A percentile compares a stretch with the other conserved stretches of the same genome.
phyloP scores from a whole-genome alignment of 2,797 vertebrate genomes.

The Zalophus californianus region DNA sequence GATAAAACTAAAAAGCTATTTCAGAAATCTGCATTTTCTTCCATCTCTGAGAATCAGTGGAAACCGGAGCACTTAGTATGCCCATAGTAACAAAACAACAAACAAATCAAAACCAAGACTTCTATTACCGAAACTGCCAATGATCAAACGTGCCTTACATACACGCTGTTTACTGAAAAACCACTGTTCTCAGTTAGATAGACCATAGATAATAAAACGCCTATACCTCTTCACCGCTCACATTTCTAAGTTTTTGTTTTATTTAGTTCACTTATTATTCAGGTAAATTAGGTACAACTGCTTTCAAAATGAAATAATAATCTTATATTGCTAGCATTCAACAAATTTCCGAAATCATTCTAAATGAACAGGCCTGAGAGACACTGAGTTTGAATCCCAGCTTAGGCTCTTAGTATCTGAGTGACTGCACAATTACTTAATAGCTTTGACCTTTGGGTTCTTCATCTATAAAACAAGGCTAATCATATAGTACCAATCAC shows the following conservation, averaged over 20 bases:
- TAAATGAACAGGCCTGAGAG: conserved; percentile 20
- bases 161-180: neutral
- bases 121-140: neutral
- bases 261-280: neutral
- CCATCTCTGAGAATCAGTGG: neutral
- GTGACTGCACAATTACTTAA: conserved; percentile 3
- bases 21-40: conserved; percentile 10
- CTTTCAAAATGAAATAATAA: conserved; percentile 46
- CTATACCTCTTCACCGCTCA: neutral
- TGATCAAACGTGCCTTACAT: neutral
- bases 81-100: neutral
- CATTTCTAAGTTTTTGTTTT: conserved; percentile 42
- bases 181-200: neutral
- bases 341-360: conserved; percentile 27
- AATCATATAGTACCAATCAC: neutral
- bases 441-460: neutral
- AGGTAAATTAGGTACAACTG: neutral
- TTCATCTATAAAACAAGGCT: conserved; percentile 1
- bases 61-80: neutral
- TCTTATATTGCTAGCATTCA: neutral
- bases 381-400: neutral
- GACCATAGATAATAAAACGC: neutral
- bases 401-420: neutral
- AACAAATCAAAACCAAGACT: conserved; percentile 13
- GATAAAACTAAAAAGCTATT: conserved; percentile 66